Base-by-base conservation (phyloP, 2,888 invertebrate species). In the Endomychus coccineus region DNA sequence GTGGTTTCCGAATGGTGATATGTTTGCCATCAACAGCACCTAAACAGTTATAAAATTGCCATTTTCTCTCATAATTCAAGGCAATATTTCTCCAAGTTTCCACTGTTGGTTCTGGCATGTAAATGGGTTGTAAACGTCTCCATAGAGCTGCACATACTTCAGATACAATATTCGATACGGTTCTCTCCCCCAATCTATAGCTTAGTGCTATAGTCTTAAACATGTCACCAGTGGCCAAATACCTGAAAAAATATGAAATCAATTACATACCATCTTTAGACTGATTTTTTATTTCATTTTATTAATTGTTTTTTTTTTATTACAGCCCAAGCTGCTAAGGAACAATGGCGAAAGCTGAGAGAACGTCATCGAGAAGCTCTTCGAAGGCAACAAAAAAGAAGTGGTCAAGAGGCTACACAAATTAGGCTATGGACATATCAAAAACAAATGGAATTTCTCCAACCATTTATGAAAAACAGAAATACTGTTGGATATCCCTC, bases 121-220 rank as follows among this genome's bases (percentile, higher is more conserved):
- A 47, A 9, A 39, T 28, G 10, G 48, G 47, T 35, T 50, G 46
- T 29, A 48, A 38, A 37, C 24, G 12, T 16, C 49, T 47, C 53
- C 54, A 50, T 17, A 55, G 48, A 14, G 54, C 53, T 15, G 33
- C 37, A 38, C 49, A 55, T 19, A 55, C 51, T 49, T 55, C 51
- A 44, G 40, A 27, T 14, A 56, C 55, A 31, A 65, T 59, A 51
- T 61, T 36, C 58, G 66, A 49, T 57, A 59, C 34, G 55, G 60
- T 36, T 27, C 39, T 33, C 15, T 43, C 41, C n/a, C 41, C 40
- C 31, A 44, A 11, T 28, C 40, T 38, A 22, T 44, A 44, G 22
- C 11, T 34, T 17, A 30, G 30, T 15, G 38, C 39, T 13, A 44
- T 47, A 33, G 34, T 46, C 36, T 28, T 39, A 27, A 31, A 44